Base-by-base conservation (phyloP, 2,797 vertebrate species). In the Pteropus rufus region DNA sequence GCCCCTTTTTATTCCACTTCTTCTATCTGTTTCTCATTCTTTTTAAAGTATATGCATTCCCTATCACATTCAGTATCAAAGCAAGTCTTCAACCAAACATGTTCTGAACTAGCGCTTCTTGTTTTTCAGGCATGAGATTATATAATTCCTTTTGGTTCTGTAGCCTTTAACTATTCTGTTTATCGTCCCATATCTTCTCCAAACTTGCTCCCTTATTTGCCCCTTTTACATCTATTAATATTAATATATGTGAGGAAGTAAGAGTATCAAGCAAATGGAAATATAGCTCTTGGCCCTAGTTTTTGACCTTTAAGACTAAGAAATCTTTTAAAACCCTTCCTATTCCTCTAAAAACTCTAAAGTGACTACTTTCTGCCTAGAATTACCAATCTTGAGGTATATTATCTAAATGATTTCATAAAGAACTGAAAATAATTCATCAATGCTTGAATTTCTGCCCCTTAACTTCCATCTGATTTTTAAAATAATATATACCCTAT, bases 41-140 rank as follows among this genome's bases (percentile, higher is more conserved):
- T 91, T 92, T 56, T 24, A 23, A 89, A 81, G 36, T 56, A 39
- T 44, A 6, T 52, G 8, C 26, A 60, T 9, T 64, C 69, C 31
- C 24, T 56, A 7, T 93, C 86, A 89, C 23, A 77, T 65, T 77
- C 41, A 19, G 23, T 34, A 85, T 84, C 72, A 94, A 83, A 96
- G 49, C 52, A 76, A 84, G 16, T 56, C 49, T 96, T 44, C 56
- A 89, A 54, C 3, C 23, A 82, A 87, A 92, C 26, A 70, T 89
- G 81, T 39, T 87, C 79, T 44, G 23, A 95, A 81, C 95, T 94
- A 24, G 67, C 91, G 72, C 67, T 77, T 76, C 91, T 88, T 95
- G 49, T 92, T 97, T 93, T 70, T 39, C 34, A 39, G 44, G 31
- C 49, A 31, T 62, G 84, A 81, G 76, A 73, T 5, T 82, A 21